Conservation (phyloP, 2,113 vertebrate genomes). For the Cyphomyrus plagiostoma region DNA sequence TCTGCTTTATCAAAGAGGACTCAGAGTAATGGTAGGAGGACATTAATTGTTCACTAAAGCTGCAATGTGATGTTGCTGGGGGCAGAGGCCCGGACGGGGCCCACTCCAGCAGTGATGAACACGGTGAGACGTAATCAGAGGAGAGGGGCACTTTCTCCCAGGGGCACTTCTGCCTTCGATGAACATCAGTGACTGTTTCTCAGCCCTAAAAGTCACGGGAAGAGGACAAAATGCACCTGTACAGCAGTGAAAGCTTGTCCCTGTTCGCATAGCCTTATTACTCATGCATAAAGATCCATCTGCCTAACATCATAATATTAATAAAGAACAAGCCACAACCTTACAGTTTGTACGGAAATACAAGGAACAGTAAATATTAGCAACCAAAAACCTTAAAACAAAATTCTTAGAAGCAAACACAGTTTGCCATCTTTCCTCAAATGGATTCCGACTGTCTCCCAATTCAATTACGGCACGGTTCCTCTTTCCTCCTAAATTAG, state of each 20-base stretch:
- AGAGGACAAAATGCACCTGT: background rate
- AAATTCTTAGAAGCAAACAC: background rate
- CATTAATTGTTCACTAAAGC: background rate
- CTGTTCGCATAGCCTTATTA: background rate
- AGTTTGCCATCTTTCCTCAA: background rate
- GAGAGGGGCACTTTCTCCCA: background rate
- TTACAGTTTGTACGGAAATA: background rate
- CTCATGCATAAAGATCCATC: slow-evolving; percentile 1
- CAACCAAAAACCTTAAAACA: background rate
- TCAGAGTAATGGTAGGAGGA: background rate
- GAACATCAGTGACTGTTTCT: background rate
- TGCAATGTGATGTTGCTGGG: background rate
- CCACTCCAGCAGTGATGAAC: background rate
- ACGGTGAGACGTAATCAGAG: background rate
- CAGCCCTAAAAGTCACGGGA: background rate
- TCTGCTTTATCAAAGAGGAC: background rate
- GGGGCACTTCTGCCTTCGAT: background rate
- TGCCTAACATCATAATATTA: background rate
- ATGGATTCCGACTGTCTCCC: background rate
- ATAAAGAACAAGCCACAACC: background rate
- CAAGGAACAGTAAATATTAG: slow-evolving; percentile 1
- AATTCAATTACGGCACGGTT: background rate
- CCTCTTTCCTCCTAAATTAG: background rate
- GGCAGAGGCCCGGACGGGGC: background rate
- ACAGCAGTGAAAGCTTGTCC: background rate